A percentile compares a stretch with the other conserved stretches of the same genome.
Evolutionary conservation across 2,113 vertebrate species (phyloP).

Genomic region (Archilochus colubris): DNA sequence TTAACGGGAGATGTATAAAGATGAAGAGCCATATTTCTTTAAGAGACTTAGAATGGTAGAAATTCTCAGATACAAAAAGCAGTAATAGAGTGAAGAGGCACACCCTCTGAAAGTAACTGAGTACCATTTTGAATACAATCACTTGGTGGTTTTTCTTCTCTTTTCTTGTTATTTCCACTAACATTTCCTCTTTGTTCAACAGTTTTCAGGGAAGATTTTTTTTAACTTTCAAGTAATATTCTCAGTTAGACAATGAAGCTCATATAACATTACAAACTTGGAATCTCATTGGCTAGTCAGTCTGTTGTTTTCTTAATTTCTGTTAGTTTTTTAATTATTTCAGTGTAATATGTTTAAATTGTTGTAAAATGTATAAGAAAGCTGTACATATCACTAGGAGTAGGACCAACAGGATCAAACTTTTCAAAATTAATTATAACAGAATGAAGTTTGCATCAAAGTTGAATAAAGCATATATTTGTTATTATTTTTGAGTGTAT

Average conservation of each 20-base stretch:
- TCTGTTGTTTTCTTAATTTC: slow-evolving; percentile 13
- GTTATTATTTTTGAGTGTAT: neutral
- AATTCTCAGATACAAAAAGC: slow-evolving; percentile 20
- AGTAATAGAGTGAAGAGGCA: neutral
- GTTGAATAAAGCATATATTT: slow-evolving; percentile 39
- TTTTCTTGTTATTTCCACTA: slow-evolving; percentile 29
- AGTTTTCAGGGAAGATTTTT: slow-evolving; percentile 36
- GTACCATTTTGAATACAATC: slow-evolving; percentile 33
- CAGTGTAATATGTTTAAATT: neutral
- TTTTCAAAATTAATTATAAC: slow-evolving; percentile 1
- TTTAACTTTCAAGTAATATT: slow-evolving; percentile 4
- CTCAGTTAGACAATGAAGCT: neutral
- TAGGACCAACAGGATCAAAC: neutral
- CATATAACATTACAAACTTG: neutral
- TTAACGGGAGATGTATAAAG: neutral
- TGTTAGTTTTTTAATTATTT: neutral
- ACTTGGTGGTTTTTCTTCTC: slow-evolving; percentile 27
- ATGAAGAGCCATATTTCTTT: slow-evolving; percentile 33
- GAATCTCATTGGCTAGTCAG: neutral
- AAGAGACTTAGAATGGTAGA: slow-evolving; percentile 34
- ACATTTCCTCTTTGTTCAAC: neutral
- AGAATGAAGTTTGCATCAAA: neutral
- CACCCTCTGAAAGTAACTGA: slow-evolving; percentile 38
- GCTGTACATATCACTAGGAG: neutral
- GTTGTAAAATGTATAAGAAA: slow-evolving; percentile 11